These are phyloP conservation scores for Andrena hattorfiana DNA, from an alignment of 2,888 invertebrate species.

Conservation along the genomic window DNA sequence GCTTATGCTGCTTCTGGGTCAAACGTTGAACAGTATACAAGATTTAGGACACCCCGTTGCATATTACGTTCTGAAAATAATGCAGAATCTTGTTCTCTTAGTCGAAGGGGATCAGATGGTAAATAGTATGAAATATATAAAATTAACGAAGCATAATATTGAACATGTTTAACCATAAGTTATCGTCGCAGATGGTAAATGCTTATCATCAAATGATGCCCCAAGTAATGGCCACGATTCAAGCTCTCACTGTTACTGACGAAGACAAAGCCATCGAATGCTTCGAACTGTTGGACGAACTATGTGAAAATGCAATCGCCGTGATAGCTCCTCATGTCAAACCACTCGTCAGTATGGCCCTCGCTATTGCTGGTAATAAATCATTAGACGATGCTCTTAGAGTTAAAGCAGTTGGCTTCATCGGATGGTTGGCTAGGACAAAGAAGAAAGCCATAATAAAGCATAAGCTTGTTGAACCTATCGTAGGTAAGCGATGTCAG, in stretches of 20 bases:
- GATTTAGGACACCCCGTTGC: constrained; percentile 85
- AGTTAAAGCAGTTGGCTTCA: constrained; percentile 89
- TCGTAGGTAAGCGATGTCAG: constrained; percentile 74
- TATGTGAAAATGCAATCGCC: constrained; percentile 88
- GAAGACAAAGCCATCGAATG: constrained; percentile 88
- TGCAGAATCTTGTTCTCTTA: constrained; percentile 89
- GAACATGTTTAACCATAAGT: constrained; percentile 13
- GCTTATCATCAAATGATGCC: constrained; percentile 88
- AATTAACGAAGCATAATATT: not conserved
- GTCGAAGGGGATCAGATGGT: constrained; percentile 89
- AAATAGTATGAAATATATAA: constrained; percentile 69
- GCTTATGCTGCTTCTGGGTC: constrained; percentile 86
- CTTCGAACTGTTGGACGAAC: constrained; percentile 89
- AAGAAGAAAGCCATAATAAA: constrained; percentile 91
- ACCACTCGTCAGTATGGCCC: constrained; percentile 88
- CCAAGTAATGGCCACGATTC: constrained; percentile 88
- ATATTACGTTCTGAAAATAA: constrained; percentile 88
- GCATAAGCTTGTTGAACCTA: constrained; percentile 90
- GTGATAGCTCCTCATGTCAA: constrained; percentile 89
- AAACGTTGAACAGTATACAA: constrained; percentile 85
- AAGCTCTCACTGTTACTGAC: constrained; percentile 86
- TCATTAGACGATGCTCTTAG: constrained; percentile 88
- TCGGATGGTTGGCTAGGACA: constrained; percentile 88
- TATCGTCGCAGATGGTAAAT: constrained; percentile 85
- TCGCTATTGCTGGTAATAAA: constrained; percentile 87